Conservation (phyloP, 1,140 invertebrate species). For the Lasioglossum baleicum region DNA sequence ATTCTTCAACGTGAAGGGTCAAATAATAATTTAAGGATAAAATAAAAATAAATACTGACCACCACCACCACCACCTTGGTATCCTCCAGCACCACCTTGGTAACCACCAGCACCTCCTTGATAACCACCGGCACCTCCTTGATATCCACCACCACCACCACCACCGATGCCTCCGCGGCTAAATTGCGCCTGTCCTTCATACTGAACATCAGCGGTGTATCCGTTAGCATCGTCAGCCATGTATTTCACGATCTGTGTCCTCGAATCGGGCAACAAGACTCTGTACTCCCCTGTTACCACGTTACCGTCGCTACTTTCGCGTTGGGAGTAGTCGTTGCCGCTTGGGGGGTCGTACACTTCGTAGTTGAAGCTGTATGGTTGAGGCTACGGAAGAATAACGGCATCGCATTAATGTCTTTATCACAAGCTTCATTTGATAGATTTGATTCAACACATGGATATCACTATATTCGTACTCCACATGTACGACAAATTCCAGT, state of each 20-base stretch:
- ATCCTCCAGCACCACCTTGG: constrained; percentile 2
- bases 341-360: constrained; percentile 87
- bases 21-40: too few species aligned
- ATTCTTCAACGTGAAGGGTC: too few species aligned
- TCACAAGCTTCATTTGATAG: not conserved
- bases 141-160: constrained; percentile 36
- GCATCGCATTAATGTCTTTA: not conserved
- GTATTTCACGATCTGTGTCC: constrained; percentile 87
- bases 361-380: constrained; percentile 89
- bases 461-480: too few species aligned
- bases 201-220: constrained; percentile 88
- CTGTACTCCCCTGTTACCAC: constrained; percentile 86
- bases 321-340: constrained; percentile 86
- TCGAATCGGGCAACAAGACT: constrained; percentile 86
- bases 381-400: constrained; percentile 79
- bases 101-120: constrained; percentile 30
- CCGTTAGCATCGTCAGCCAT: constrained; percentile 88
- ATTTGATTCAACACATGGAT: too few species aligned
- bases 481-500: too few species aligned
- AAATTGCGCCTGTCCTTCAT: constrained; percentile 86
- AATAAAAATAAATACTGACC: not conserved
- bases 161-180: constrained; percentile 68
- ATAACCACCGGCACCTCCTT: not conserved
- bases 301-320: constrained; percentile 86
- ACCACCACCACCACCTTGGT: constrained; percentile 37